Evolutionary conservation across 1,140 invertebrate species (phyloP).

Genomic region (Drosophila ananassae): DNA sequence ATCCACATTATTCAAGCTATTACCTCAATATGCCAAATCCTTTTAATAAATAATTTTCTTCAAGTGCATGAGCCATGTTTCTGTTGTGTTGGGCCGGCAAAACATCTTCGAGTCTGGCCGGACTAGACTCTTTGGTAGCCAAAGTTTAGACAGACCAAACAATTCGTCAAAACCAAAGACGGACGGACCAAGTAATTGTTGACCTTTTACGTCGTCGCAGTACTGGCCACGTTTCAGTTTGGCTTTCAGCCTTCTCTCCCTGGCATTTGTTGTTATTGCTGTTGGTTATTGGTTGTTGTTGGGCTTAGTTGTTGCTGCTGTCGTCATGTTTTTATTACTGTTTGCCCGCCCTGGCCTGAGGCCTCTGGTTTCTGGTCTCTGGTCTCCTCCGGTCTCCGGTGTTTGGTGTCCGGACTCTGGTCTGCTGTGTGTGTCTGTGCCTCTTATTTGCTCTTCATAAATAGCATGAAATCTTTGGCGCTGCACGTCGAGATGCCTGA

Average conservation of each 20-base stretch:
- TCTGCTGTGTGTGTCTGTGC: conserved; percentile 9
- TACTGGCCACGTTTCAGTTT: conserved; percentile 64
- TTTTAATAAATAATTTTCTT: no score
- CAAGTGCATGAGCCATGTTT: neutral
- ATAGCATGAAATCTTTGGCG: conserved; percentile 78
- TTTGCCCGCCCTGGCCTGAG: conserved; percentile 70
- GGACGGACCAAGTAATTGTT: conserved; percentile 75
- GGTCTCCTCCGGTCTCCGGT: neutral
- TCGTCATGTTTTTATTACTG: conserved; percentile 81
- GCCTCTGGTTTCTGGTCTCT: conserved; percentile 23
- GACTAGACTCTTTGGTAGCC: conserved; percentile 79
- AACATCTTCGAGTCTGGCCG: conserved; percentile 58
- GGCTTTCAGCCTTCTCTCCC: conserved; percentile 41
- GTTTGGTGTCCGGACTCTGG: neutral
- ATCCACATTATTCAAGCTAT: no score
- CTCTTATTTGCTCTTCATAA: conserved; percentile 78
- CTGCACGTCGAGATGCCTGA: conserved; percentile 78
- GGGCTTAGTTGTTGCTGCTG: conserved; percentile 38
- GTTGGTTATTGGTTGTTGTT: conserved; percentile 1
- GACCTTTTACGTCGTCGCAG: conserved; percentile 76
- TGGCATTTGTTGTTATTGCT: conserved; percentile 31
- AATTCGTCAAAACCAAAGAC: conserved; percentile 69
- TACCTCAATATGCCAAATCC: no score
- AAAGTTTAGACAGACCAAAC: conserved; percentile 81
- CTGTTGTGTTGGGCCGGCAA: neutral